phyloP scores from a whole-genome alignment of 2,888 invertebrate species.

The Caenorhabditis sp. region DNA sequence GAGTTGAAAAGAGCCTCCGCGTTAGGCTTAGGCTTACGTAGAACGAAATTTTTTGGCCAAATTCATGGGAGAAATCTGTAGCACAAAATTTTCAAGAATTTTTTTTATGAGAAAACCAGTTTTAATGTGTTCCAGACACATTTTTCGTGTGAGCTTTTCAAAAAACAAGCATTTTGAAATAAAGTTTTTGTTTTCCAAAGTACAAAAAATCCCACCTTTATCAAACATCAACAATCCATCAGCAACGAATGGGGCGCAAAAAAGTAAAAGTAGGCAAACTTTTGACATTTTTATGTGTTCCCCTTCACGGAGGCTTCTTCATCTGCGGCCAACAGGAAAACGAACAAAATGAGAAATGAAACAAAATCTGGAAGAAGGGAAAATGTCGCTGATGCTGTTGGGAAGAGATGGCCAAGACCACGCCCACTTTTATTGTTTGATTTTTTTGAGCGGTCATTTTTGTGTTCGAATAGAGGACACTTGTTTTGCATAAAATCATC shows the following conservation, averaged over 20 bases:
- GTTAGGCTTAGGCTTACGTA: too few relatives aligned
- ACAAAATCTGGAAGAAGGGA: constrained; percentile 9
- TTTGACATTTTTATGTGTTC: constrained; percentile 12
- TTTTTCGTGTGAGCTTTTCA: too few relatives aligned
- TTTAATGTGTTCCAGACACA: background rate
- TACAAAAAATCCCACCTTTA: constrained; percentile 35
- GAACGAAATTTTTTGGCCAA: too few relatives aligned
- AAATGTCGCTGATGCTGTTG: too few relatives aligned
- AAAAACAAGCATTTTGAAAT: too few relatives aligned
- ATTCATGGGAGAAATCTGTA: too few relatives aligned
- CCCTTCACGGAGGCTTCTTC: constrained; percentile 34
- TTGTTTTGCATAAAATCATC: too few relatives aligned
- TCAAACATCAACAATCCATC: constrained; percentile 25
- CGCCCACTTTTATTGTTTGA: background rate
- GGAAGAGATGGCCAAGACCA: background rate
- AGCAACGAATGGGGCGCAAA: constrained; percentile 18
- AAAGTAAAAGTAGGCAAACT: constrained; percentile 20
- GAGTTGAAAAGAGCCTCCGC: too few relatives aligned
- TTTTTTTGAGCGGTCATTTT: background rate
- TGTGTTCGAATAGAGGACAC: background rate
- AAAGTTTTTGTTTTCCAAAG: too few relatives aligned
- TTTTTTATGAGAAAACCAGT: too few relatives aligned
- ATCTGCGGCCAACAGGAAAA: background rate
- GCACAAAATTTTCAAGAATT: too few relatives aligned
- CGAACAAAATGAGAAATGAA: background rate